Evolutionary conservation across 2,888 invertebrate genomes (phyloP).

Genomic region (Thumatha senex): DNA sequence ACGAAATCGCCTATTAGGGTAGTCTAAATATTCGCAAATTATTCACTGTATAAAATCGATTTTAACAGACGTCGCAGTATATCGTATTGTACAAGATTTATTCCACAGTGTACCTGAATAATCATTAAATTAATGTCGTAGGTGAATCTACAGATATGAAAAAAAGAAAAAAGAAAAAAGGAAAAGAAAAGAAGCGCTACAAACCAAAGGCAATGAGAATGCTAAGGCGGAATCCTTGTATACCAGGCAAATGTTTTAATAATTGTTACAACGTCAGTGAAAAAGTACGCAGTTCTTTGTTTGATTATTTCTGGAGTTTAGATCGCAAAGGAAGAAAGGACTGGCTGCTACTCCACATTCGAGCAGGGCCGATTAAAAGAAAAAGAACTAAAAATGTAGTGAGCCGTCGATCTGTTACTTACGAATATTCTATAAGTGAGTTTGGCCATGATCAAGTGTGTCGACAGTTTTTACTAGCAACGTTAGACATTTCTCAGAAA

Average conservation of each 20-base stretch:
- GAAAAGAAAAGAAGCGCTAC: not conserved
- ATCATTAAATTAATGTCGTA: not conserved
- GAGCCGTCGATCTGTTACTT: not conserved
- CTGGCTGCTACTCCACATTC: not conserved
- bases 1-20: no score
- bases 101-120: no score
- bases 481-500: not conserved
- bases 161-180: not conserved
- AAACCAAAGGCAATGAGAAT: not conserved
- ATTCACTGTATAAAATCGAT: no score
- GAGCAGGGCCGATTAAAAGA: not conserved
- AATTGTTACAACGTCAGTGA: not conserved
- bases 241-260: not conserved
- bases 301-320: not conserved
- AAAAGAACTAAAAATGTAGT: not conserved
- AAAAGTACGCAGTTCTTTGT: not conserved
- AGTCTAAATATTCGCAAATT: no score
- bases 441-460: not conserved
- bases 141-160: not conserved
- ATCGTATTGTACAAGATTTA: no score
- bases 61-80: no score
- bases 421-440: not conserved
- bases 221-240: constrained; percentile 1
- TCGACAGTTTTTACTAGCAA: not conserved
- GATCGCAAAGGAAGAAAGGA: not conserved